These are phyloP conservation scores for Grus americana DNA, from an alignment of 2,113 vertebrate species.

Conservation along the genomic window DNA sequence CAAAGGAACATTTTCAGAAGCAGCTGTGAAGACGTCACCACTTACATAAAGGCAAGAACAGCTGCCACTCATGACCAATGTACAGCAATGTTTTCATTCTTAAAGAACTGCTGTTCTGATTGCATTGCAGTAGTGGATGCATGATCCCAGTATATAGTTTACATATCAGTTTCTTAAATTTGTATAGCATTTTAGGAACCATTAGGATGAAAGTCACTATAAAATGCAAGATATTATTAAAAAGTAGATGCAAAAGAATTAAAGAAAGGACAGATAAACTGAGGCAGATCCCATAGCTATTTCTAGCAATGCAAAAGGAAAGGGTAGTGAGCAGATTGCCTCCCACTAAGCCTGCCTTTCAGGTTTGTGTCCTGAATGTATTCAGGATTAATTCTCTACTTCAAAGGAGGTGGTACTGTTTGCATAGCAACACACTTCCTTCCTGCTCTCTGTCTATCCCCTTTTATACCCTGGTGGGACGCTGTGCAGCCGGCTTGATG, in stretches of 20 bases:
- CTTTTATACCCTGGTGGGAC: neutral
- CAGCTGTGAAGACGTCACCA: neutral
- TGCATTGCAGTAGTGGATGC: neutral
- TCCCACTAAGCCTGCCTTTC: slow-evolving; percentile 38
- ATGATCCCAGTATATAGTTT: neutral
- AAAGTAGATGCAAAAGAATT: neutral
- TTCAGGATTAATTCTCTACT: slow-evolving; percentile 36
- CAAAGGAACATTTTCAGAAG: neutral
- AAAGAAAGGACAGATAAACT: neutral
- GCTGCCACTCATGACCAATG: neutral
- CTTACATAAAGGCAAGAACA: neutral
- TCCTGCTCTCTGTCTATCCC: neutral
- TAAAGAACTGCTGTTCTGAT: neutral
- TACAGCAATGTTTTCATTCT: neutral
- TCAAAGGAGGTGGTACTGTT: slow-evolving; percentile 34
- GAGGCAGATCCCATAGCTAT: neutral
- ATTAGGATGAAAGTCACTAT: neutral
- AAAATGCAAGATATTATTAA: slow-evolving; percentile 5
- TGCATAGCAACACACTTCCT: neutral
- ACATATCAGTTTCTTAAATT: neutral
- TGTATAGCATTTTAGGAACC: neutral
- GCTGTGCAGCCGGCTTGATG: neutral
- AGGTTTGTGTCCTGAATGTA: slow-evolving; percentile 19
- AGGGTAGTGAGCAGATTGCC: slow-evolving; percentile 31
- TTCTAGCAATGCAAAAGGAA: slow-evolving; percentile 16